Evolutionary conservation across 2,888 invertebrate genomes (phyloP).

Genomic region (Heliconius cydno): DNA sequence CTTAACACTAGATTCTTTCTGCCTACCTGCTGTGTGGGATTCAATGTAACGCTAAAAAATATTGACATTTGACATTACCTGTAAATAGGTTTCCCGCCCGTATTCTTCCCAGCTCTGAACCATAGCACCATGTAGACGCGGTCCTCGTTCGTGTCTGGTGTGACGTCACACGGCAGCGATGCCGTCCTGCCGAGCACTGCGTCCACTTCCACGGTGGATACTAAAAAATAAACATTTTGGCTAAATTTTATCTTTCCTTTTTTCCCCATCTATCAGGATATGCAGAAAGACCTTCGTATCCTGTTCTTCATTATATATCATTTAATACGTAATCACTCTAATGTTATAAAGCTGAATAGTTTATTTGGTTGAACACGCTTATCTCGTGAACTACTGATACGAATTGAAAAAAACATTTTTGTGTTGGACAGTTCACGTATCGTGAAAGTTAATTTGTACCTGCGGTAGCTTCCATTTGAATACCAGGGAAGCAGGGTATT

Average conservation of each 20-base stretch:
- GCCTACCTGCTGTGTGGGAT: too few species aligned
- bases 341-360: neutral
- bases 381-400: neutral
- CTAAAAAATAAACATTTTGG: constrained; percentile 56
- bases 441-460: neutral
- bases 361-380: neutral
- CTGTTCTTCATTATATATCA: neutral
- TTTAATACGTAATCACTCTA: neutral
- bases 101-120: constrained; percentile 89
- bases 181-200: constrained; percentile 93
- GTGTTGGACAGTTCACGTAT: neutral
- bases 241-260: neutral
- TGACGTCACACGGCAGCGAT: constrained; percentile 94
- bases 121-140: constrained; percentile 96
- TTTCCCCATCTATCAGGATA: neutral
- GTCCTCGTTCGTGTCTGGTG: constrained; percentile 91
- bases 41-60: too few species aligned
- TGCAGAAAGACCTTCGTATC: too few species aligned
- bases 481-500: too few species aligned
- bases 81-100: constrained; percentile 94
- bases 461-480: too few species aligned
- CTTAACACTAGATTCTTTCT: too few species aligned
- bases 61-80: constrained; percentile 81
- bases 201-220: constrained; percentile 86
- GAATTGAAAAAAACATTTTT: neutral